Base-by-base conservation (phyloP, 2,797 vertebrate genomes). In the Macropus fuliginosus region DNA sequence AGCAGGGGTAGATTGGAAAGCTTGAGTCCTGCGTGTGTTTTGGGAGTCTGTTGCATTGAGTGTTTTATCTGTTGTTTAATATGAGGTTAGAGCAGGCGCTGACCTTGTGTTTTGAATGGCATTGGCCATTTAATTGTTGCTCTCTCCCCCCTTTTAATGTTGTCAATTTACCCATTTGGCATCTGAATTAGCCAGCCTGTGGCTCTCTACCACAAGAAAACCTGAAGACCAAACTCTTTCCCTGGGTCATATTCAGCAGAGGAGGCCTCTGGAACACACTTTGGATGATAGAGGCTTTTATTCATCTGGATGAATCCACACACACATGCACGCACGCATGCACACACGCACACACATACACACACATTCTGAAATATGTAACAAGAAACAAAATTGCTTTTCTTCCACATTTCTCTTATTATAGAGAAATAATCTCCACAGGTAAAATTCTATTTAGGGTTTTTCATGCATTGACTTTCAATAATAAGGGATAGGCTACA, bases 81-180 rank as follows among this genome's bases (percentile, higher is more conserved):
- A 91, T 90, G 94, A 66, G 96, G 95, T 92, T 97, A 96, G 96
- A 95, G 92, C 89, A 96, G 95, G 57, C 40, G 96, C 97, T 97
- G 96, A 97, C 96, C 92, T 93, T 97, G 93, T 29, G 0, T 95
- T 98, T 92, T 98, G 97, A 93, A 94, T 96, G 97, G 94, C 96
- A 55, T 97, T 97, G 93, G 93, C 97, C 97, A 74, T 5, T 97
- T 97, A 96, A 66, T 98, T 97, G 91, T 92, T 31, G 0, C 89
- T 94, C 96, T 97, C 94, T 92, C 92, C 59, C 91, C 81, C 89
- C 74, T 98, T 97, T 97, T 97, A 95, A 97, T 97, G 97, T 97
- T 97, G 66, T 97, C 97, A 92, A 94, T 94, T 95, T 95, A 94
- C 94, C 94, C 95, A 96, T 98, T 97, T 97, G 97, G 92, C 98